Evolutionary conservation across 2,113 vertebrate species (phyloP), one percentile per base, ranked within the genome.

Genomic region (Lepus americanus): DNA sequence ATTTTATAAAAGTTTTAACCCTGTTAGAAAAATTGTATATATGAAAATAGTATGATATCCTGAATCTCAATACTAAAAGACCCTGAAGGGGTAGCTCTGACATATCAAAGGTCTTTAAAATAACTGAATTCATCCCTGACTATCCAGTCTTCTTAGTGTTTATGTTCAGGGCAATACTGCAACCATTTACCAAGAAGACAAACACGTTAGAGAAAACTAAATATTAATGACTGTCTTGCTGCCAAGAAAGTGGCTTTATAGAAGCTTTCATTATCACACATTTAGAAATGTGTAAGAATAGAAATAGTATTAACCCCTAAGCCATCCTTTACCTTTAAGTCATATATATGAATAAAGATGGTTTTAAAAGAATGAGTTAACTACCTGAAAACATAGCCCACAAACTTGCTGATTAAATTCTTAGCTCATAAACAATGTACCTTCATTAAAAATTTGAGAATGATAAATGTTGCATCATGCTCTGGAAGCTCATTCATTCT

Each of bases 191-290:
- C 6, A 76, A 77, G 64, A 94, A 92, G 63, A 63, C 79, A 92
- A 92, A 63, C 14, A 95, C 14, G 69, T 92, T 79, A 90, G 53
- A 72, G 87, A 93, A 95, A 93, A 72, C n/a, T 87, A 84, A 96
- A 84, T 96, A 73, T 73, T 80, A 91, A 3, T 23, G 84, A 16
- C 39, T 59, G 13, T 88, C 73, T 79, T 78, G 6, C 9, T 69
- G 64, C 36, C 49, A 92, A 86, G 16, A 81, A 84, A 49, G 12
- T 94, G 29, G 27, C 27, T 92, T 79, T 92, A 74, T 49, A 73
- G 17, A 94, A 78, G 3, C n/a, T 70, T 94, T 66, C 63, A 11
- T 91, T 89, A 70, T 69, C 73, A 72, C 29, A 84, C 49, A 33
- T 93, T 90, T 82, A 82, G 44, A 70, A 86, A 90, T 72, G 49